Evolutionary conservation across 2,113 vertebrate species (phyloP), one percentile per base, ranked within the genome.

Genomic region (Leptodactylus fuscus): DNA sequence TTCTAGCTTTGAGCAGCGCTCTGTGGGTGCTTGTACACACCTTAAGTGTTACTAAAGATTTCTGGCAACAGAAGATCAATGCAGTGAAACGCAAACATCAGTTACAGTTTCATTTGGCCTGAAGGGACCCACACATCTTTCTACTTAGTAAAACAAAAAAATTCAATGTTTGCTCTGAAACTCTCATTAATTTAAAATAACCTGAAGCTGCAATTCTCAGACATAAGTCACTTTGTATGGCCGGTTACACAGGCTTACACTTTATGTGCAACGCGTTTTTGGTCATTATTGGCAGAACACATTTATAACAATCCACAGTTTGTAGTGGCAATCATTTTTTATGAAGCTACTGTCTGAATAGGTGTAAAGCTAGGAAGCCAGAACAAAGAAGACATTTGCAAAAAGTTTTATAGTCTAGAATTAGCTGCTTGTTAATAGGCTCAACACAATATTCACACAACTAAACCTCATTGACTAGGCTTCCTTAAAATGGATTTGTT

Each of bases 11-110:
- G 11, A 70, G 13, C 8, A 44, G 51, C 60, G 83, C 8, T 84
- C 65, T 55, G 65, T 71, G 87, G 76, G 51, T 65, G 87, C 11
- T 49, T 76, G 62, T 60, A 62, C 27, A 9, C 53, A 53, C 88
- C 87, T 89, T 86, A 91, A 90, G 60, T 89, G 88, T 88, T 86
- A 58, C 74, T 89, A 88, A 90, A 90, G 73, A 88, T 85, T 55
- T 83, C 49, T 83, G 85, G 75, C n/a, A 71, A 16, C 67, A 87
- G 15, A 73, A 81, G 85, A 80, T 90, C 89, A 86, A 82, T 88
- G 85, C 87, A 62, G 88, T 4, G 74, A 88, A 90, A 88, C 86
- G 87, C 41, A 89, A 87, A 88, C 77, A 90, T 0, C 10, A 82
- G 16, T 90, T 90, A 77, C 82, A 85, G 87, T 88, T 84, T 89